Base-by-base conservation (phyloP, 2,797 vertebrate genomes). In the Peromyscus nudipes region DNA sequence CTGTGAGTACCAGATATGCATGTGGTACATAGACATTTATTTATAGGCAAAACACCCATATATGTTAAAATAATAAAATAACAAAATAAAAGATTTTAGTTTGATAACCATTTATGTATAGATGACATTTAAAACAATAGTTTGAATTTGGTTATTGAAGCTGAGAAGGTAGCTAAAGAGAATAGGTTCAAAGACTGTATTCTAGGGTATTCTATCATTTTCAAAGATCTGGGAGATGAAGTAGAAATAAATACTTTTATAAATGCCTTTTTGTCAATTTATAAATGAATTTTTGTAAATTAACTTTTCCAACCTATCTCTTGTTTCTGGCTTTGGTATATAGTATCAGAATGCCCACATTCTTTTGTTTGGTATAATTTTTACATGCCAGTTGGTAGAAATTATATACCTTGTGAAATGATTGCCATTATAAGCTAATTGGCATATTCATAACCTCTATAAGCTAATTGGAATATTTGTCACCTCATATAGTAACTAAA, bases 211-310 rank as follows among this genome's bases (percentile, higher is more conserved):
- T 77, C 31, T 27, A 17, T 69, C 40, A 43, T 91, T 80, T 62
- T 82, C 34, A 91, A 82, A 91, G 29, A 62, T 82, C 29, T 65
- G 60, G 25, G 43, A 57, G 64, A 79, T 83, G 67, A 88, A 73
- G 43, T 93, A 71, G 87, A 91, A 88, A 71, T 46, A 93, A 79
- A 71, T 77, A 6, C 29, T 86, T 52, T 90, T 49, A n/a, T 34
- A 57, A 16, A 40, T 91, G 40, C 84, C 69, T 23, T 87, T 77
- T 79, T 64, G 29, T 84, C 65, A 49, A 83, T 93, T 65, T 25
- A 16, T 43, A 57, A 34, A 65, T 91, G 23, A 89, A 62, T 23
- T 83, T 79, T 79, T 64, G 10, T 84, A 84, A 34, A 64, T 91
- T 64, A 79, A 34, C 8, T 73, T 95, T 73, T 16, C 73, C 34